These are phyloP conservation scores for Caprella mutica DNA, from an alignment of 2,888 invertebrate species.

Conservation along the genomic window DNA sequence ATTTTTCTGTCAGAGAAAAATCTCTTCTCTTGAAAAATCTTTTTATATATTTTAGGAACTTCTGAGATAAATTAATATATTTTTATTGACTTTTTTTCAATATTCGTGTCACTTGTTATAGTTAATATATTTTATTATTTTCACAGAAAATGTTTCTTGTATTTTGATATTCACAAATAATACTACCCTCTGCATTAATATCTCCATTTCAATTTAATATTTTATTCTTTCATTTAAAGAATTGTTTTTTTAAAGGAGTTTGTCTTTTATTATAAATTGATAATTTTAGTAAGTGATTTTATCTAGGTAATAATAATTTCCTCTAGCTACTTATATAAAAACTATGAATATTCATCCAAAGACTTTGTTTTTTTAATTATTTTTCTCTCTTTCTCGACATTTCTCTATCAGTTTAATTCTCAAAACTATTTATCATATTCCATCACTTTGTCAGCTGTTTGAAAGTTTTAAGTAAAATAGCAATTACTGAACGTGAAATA, in stretches of 20 bases:
- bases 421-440: background rate
- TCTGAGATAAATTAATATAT: background rate
- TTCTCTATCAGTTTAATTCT: background rate
- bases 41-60: conserved; percentile 3
- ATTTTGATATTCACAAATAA: conserved; percentile 3
- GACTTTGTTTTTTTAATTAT: background rate
- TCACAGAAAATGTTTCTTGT: conserved; percentile 6
- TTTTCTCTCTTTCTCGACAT: background rate
- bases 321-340: background rate
- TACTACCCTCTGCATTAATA: background rate
- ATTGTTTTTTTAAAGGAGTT: background rate
- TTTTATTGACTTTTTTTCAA: background rate
- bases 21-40: conserved; percentile 9
- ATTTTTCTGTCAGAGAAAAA: conserved; percentile 5
- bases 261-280: background rate
- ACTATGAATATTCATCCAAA: no score
- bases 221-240: conserved; percentile 4
- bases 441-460: background rate
- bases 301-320: background rate
- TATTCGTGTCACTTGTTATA: background rate
- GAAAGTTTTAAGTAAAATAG: no score
- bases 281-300: background rate
- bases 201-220: background rate
- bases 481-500: no score
- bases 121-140: background rate